Evolutionary conservation across 2,113 vertebrate genomes (phyloP).

Genomic region (Nipponia nippon): DNA sequence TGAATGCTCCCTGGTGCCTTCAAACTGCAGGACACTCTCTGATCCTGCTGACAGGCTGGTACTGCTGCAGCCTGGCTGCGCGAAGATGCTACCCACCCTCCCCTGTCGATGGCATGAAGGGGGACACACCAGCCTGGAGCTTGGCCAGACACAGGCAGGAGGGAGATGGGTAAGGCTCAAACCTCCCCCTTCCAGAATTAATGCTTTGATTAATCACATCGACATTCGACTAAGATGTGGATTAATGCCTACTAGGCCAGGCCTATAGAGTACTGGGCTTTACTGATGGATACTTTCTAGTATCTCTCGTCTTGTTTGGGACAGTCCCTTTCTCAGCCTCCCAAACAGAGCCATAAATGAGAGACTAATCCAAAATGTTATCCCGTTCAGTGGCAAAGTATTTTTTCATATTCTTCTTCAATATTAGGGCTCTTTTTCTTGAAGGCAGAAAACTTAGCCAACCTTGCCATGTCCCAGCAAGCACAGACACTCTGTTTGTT

Average conservation of each 20-base stretch:
- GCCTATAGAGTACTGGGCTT: not conserved
- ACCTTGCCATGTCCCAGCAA: not conserved
- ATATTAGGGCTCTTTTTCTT: not conserved
- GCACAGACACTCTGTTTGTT: slow-evolving; percentile 11
- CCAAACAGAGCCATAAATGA: not conserved
- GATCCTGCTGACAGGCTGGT: not conserved
- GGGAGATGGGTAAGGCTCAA: not conserved
- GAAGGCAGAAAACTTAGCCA: not conserved
- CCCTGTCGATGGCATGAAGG: not conserved
- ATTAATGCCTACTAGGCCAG: not conserved
- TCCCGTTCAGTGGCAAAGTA: not conserved
- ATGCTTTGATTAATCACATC: not conserved
- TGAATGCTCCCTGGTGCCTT: not conserved
- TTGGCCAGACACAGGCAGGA: not conserved
- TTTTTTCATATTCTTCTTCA: not conserved
- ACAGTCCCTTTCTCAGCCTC: not conserved
- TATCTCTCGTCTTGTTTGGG: not conserved
- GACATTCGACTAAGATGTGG: not conserved
- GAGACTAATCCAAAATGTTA: not conserved
- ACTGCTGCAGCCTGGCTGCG: not conserved
- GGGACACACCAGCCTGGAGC: not conserved
- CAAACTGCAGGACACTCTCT: not conserved
- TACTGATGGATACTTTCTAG: not conserved
- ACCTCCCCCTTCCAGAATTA: not conserved
- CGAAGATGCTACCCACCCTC: not conserved